A percentile compares a stretch with the other conserved stretches of the same genome.
Evolutionary conservation across 2,113 vertebrate genomes (phyloP).

Genomic region (Sterna hirundo): DNA sequence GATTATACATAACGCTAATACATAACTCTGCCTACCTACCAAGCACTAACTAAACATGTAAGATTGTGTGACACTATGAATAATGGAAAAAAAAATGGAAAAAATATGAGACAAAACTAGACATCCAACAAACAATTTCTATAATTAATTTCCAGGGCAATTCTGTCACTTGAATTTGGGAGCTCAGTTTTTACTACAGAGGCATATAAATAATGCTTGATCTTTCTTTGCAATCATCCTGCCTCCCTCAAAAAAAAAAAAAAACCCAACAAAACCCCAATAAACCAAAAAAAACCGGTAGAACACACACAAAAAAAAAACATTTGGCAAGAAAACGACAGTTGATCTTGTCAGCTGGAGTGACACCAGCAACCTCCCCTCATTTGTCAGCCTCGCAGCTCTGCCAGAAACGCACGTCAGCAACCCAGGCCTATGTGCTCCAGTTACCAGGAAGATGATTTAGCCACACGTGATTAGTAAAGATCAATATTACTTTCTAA

Average conservation of each 20-base stretch:
- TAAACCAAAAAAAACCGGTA: neutral
- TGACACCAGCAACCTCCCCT: neutral
- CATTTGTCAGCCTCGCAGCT: neutral
- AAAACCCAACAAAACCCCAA: too few relatives aligned
- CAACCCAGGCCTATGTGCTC: rapidly evolving
- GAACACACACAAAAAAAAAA: neutral
- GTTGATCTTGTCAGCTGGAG: neutral
- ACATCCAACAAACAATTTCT: neutral
- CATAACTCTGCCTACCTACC: neutral
- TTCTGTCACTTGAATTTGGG: neutral
- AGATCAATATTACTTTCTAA: neutral
- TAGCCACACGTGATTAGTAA: neutral
- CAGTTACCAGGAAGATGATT: neutral
- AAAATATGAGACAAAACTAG: neutral
- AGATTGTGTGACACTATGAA: neutral
- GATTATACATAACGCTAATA: neutral
- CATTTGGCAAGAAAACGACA: neutral
- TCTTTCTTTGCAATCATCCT: neutral
- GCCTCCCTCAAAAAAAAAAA: neutral
- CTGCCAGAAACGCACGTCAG: neutral
- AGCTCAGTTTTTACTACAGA: neutral
- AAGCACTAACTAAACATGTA: neutral
- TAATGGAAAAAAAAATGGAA: neutral
- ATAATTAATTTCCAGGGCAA: neutral
- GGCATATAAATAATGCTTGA: neutral